phyloP scores from a whole-genome alignment of 2,888 invertebrate species.

The Lysandra coridon region DNA sequence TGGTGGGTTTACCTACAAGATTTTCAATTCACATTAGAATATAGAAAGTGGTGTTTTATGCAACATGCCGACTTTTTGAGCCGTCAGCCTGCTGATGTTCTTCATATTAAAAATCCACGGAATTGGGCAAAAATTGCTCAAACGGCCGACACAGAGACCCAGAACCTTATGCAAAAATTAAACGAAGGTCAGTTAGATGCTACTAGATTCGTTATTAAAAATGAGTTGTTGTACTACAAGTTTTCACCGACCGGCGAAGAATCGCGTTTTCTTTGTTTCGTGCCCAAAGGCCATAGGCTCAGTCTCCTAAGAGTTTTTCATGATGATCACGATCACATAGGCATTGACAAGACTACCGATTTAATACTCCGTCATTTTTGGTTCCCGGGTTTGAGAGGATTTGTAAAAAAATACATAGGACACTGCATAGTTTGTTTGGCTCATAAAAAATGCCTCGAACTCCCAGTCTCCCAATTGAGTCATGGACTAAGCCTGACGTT shows the following conservation, averaged over 20 bases:
- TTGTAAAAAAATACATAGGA: neutral
- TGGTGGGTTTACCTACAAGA: too few relatives aligned
- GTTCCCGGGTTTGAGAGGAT: neutral
- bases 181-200: too few relatives aligned
- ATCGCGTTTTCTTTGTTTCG: neutral
- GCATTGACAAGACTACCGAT: slow-evolving; percentile 1
- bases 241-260: too few relatives aligned
- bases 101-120: slow-evolving; percentile 31
- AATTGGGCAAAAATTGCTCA: slow-evolving; percentile 40
- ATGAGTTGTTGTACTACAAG: too few relatives aligned
- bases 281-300: slow-evolving; percentile 11
- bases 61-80: slow-evolving; percentile 48
- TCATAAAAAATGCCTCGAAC: slow-evolving; percentile 1
- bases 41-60: slow-evolving; percentile 42
- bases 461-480: neutral
- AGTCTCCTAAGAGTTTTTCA: neutral
- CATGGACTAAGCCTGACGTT: neutral
- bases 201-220: too few relatives aligned
- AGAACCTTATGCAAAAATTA: neutral
- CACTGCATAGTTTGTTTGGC: slow-evolving; percentile 1
- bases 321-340: slow-evolving; percentile 15
- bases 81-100: slow-evolving; percentile 37
- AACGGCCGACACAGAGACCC: slow-evolving; percentile 31
- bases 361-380: neutral
- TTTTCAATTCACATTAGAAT: slow-evolving; percentile 38